Evolutionary conservation across 2,113 vertebrate species (phyloP), one percentile per base, ranked within the genome.

Genomic region (Halcyon senegalensis): DNA sequence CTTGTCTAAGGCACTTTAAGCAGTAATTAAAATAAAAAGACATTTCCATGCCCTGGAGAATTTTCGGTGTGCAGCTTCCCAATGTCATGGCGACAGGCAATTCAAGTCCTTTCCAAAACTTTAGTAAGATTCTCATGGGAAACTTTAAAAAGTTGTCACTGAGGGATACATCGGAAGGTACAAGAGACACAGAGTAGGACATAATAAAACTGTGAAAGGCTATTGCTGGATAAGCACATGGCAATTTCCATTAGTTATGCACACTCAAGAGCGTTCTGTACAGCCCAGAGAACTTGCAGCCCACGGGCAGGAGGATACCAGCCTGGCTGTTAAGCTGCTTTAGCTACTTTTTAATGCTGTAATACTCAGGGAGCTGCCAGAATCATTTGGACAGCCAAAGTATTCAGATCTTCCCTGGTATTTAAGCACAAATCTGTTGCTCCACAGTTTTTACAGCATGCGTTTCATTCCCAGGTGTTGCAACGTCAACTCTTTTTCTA

Each of bases 51-150:
- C 53, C 58, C 53, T 50, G 9, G 15, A 78, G 39, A 74, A 24
- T 48, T 85, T 74, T 58, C 2, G 2, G 48, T 33, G 9, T 64
- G 35, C 30, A 75, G 39, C 51, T 67, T 43, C 46, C 13, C 82
- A 27, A 0, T 79, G 18, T 28, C 0, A 0, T 13, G 20, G 39
- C 24, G 51, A 44, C 10, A 33, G 28, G 46, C 2, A 0, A 78
- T 35, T 62, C 50, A 10, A 5, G 35, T 14, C 82, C 90, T 84
- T 58, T 28, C 25, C 37, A 56, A 6, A 73, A 69, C 12, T 60
- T 78, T 55, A 35, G 35, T 9, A 16, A 7, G 15, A 35, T 67
- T 70, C 81, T 59, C 66, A 31, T 33, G 25, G 72, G 70, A 84
- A 91, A 46, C 67, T 75, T 46, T 3, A n/a, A 7, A 43, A 83